Conservation (phyloP, 2,888 invertebrate genomes). For the Seira sanloemensis region DNA sequence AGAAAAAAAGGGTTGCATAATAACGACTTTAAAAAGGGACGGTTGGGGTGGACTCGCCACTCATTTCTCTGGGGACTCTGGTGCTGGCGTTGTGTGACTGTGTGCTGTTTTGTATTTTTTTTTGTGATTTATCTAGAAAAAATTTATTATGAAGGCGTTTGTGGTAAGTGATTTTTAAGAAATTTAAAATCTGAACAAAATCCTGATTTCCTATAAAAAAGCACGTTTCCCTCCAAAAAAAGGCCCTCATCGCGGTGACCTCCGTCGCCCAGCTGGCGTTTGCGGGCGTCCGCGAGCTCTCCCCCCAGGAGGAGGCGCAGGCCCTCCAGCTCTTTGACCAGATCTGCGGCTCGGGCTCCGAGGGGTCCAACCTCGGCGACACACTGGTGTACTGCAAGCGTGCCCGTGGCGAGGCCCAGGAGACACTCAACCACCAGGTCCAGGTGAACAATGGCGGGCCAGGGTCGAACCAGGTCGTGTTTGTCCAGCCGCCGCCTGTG, state of each 20-base stretch:
- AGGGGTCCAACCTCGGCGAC: constrained; percentile 41
- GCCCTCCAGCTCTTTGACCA: constrained; percentile 39
- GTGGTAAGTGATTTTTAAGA: not conserved
- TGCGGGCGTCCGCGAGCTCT: constrained; percentile 46
- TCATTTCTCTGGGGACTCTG: too few relatives aligned
- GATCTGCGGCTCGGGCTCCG: constrained; percentile 25
- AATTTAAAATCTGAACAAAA: not conserved
- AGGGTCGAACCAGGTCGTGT: constrained; percentile 47
- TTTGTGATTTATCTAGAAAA: too few relatives aligned
- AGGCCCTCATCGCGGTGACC: too few relatives aligned
- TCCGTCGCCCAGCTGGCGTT: not conserved
- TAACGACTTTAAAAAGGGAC: not conserved
- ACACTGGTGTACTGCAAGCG: constrained; percentile 53
- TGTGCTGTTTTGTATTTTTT: too few relatives aligned
- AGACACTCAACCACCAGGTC: constrained; percentile 47
- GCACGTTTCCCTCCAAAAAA: too few relatives aligned
- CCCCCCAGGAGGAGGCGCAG: constrained; percentile 41
- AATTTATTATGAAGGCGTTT: not conserved
- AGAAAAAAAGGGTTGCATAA: not conserved
- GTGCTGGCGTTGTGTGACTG: too few relatives aligned
- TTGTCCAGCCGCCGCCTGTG: constrained; percentile 59
- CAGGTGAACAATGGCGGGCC: constrained; percentile 14
- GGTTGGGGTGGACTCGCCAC: too few relatives aligned
- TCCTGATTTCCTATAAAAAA: not conserved
- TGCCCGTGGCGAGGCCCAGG: constrained; percentile 33